Base-by-base conservation (phyloP, 2,888 invertebrate genomes). In the Achlya flavicornis region DNA sequence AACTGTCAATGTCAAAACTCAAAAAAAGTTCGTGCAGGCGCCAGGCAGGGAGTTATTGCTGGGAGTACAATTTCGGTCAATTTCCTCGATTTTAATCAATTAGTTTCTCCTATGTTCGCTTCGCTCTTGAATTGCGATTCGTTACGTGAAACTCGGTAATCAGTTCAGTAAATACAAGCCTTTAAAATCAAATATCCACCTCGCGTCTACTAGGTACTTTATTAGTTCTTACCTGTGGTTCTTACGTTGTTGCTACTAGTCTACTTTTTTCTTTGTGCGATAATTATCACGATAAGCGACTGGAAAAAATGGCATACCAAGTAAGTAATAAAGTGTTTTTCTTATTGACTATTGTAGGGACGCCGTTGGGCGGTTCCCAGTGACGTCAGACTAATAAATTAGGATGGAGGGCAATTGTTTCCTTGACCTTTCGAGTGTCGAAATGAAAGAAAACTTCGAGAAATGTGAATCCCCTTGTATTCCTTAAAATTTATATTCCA, bases 251-350 rank as follows among this genome's bases (percentile, higher is more conserved):
- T 48, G 26, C 48, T 48, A 48, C 16, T 16, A 12, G 41, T 41
- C 16, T 59, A 41, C 19, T 16, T 41, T 38, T 59, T 14, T 41
- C 6, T 16, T 59, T 38, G 53, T 59, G 38, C 8, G 33, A 16
- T 16, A 41, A 41, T 41, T 26, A 46, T 12, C 38, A 38, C 38
- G 10, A 43, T n/a, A 48, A 53, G 19, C 19, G 58, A 59, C 38
- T 26, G 19, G 41, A 33, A 26, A 74, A 68, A 66, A 83, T 83
- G 84, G 77, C 80, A 69, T 78, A 76, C 70, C 79, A 81, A 70
- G 84, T 84, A 72, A 84, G 83, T 84, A 78, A 62, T 64, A 58
- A 58, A 19, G 64, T 67, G 53, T 26, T 41, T 19, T 26, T 26
- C 10, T 60, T 60, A 19, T 43, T 7, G n/a, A 19, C 11, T 1